Evolutionary conservation across 2,797 vertebrate species (phyloP), one percentile per base, ranked within the genome.

Genomic region (Paguma larvata): DNA sequence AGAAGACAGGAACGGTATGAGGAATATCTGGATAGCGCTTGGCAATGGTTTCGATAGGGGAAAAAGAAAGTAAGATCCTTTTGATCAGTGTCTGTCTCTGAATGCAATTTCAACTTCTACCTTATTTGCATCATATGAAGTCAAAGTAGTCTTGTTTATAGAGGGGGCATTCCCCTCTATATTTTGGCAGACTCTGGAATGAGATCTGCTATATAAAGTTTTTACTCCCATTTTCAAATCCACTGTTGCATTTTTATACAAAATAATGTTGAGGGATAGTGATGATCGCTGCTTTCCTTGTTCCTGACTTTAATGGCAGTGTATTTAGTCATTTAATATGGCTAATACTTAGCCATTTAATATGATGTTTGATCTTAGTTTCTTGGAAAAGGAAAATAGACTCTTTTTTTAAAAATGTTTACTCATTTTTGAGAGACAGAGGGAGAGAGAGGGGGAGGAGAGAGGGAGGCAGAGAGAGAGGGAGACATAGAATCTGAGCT

Each of bases 351-450:
- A 92, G 13, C 21, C 86, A 82, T 63, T 89, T 86, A 73, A 72
- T 82, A 67, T 18, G 75, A 88, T 77, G n/a, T 85, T 82, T 90
- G 68, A 51, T 92, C 25, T 89, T 87, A 77, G 67, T 84, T 89
- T 94, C 70, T 92, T 44, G 19, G 83, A 56, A 87, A 63, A 72
- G 51, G 56, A 86, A 96, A 92, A 91, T 62, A 94, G 87, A 62
- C 48, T 30, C 51, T 23, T 59, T 59, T 23, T 59, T 59, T 23
- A 59, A 59, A 59, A 59, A 18, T 53, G 51, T 53, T 53, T 23
- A 59, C 9, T 59, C 56, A 59, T 59, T 59, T 59, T 59, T 59
- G 56, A 23, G 56, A 59, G 21, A 59, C 19, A 56, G 8, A 56
- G 18, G 3, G 8, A 16, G 51, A 53, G 51, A 53, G 5, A 53